These are phyloP conservation scores for Regulus satrapa DNA, from an alignment of 2,113 vertebrate species.

Conservation along the genomic window DNA sequence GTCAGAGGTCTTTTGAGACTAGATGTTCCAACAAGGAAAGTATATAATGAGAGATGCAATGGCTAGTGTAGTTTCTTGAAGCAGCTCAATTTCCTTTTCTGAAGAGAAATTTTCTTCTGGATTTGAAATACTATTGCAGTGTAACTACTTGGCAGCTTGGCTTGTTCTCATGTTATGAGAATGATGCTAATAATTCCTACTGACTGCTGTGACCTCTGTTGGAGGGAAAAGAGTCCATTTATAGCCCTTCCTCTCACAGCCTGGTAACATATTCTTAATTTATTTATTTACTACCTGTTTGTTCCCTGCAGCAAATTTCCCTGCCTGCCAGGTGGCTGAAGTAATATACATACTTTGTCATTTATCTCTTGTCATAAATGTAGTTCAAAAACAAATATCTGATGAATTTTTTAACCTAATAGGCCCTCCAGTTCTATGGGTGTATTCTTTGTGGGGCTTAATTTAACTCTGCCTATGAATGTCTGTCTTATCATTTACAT, in stretches of 20 bases:
- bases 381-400: background rate
- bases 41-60: background rate
- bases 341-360: background rate
- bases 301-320: constrained; percentile 3
- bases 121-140: background rate
- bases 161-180: background rate
- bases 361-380: background rate
- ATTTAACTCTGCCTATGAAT: background rate
- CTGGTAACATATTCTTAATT: background rate
- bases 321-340: background rate
- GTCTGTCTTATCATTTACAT: background rate
- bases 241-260: background rate
- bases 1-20: background rate
- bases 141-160: background rate
- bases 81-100: background rate
- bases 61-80: background rate
- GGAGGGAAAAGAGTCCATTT: background rate
- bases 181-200: constrained; percentile 10
- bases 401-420: background rate
- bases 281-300: constrained; percentile 9
- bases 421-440: background rate
- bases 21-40: background rate
- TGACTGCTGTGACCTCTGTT: constrained; percentile 40
- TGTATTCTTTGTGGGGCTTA: background rate
- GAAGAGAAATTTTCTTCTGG: background rate